phyloP scores from a whole-genome alignment of 2,113 vertebrate genomes.

The Camelus bactrianus region DNA sequence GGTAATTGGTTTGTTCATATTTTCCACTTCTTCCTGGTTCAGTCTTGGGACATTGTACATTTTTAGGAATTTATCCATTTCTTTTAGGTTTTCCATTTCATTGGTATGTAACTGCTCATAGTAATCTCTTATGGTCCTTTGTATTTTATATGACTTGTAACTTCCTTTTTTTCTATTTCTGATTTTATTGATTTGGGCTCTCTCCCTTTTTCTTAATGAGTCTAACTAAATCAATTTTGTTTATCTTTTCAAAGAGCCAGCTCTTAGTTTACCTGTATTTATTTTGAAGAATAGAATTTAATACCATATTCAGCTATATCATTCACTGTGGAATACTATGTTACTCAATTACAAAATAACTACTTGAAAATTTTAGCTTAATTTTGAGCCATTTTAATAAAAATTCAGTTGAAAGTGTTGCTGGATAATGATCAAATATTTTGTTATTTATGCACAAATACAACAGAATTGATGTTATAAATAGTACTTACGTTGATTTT shows the following conservation, averaged over 20 bases:
- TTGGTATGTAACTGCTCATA: background rate
- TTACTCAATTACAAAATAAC: conserved; percentile 30
- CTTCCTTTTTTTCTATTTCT: too few relatives aligned
- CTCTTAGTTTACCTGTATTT: background rate
- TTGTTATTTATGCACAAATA: background rate
- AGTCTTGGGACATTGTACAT: too few relatives aligned
- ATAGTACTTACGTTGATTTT: background rate
- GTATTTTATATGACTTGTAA: too few relatives aligned
- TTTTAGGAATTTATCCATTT: too few relatives aligned
- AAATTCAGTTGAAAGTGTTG: background rate
- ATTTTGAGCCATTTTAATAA: conserved; percentile 45
- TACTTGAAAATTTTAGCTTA: conserved; percentile 15
- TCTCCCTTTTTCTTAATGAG: too few relatives aligned
- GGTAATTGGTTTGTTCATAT: too few relatives aligned
- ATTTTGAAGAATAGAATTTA: conserved; percentile 43
- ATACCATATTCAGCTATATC: background rate
- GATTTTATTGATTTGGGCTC: too few relatives aligned
- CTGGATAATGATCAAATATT: background rate
- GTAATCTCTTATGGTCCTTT: too few relatives aligned
- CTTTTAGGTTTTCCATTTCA: too few relatives aligned
- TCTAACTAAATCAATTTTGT: too few relatives aligned
- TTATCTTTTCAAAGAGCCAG: too few relatives aligned
- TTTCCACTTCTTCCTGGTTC: too few relatives aligned
- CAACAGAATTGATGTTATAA: background rate
- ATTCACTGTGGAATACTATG: background rate